Evolutionary conservation across 2,888 invertebrate genomes (phyloP).

Genomic region (Frankliniella intonsa): DNA sequence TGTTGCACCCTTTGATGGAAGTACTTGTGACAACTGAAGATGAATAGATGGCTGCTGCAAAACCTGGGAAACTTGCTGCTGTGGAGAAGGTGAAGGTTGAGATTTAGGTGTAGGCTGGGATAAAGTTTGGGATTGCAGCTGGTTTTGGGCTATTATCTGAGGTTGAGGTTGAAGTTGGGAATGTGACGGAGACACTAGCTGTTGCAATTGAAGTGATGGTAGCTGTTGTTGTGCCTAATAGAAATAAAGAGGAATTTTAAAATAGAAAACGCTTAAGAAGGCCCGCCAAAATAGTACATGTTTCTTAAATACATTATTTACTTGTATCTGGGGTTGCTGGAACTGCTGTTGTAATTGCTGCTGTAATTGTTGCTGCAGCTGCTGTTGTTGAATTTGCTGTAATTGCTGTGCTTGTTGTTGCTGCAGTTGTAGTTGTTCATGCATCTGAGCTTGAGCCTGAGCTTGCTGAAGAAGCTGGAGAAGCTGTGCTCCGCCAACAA

Average conservation of each 20-base stretch:
- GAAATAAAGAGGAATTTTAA: not conserved
- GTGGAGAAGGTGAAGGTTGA: slow-evolving; percentile 42
- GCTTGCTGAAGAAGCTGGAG: slow-evolving; percentile 4
- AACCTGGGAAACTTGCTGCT: slow-evolving; percentile 40
- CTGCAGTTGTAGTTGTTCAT: not conserved
- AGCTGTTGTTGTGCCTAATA: not conserved
- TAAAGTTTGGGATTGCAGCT: not conserved
- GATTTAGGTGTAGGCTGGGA: slow-evolving; percentile 35
- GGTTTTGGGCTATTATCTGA: not conserved
- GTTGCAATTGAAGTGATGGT: not conserved
- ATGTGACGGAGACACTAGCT: not conserved
- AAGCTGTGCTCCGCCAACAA: not conserved
- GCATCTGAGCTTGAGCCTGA: not conserved
- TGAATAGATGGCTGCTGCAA: not conserved
- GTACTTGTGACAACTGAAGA: not conserved
- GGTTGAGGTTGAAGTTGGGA: not conserved
- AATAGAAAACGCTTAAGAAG: not conserved
- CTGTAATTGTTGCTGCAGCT: not conserved
- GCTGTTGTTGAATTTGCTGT: not conserved
- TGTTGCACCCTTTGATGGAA: not conserved
- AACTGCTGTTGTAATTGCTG: not conserved
- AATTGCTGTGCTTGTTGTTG: slow-evolving; percentile 17
- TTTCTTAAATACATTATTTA: not conserved
- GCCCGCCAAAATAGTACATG: not conserved
- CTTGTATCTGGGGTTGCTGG: not conserved